A percentile compares a stretch with the other conserved stretches of the same genome.
Evolutionary conservation across 2,113 vertebrate genomes (phyloP).

Genomic region (Pterocles burchelli): DNA sequence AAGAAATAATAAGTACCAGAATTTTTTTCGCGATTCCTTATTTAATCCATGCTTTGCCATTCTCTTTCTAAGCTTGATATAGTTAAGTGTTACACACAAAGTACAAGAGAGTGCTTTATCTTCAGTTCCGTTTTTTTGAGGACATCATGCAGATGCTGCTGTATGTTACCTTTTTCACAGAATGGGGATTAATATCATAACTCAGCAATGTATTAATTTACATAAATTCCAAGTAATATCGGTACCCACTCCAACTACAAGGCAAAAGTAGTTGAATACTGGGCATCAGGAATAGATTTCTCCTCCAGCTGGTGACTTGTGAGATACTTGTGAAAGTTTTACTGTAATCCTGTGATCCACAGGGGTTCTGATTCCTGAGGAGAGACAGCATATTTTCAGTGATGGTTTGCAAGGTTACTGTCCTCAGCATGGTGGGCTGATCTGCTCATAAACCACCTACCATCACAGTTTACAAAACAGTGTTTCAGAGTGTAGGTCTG

Average conservation of each 20-base stretch:
- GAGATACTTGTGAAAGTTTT: not conserved
- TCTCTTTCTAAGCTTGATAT: not conserved
- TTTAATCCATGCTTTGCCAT: not conserved
- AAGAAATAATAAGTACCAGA: not conserved
- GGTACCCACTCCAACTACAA: not conserved
- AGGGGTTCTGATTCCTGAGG: not conserved
- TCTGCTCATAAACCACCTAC: not conserved
- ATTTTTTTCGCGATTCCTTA: not conserved
- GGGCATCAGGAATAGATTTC: not conserved
- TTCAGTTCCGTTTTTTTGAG: not conserved
- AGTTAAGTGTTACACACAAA: not conserved
- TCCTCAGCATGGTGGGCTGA: not conserved
- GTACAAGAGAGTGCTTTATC: not conserved
- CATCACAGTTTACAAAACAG: not conserved
- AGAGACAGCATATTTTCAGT: not conserved
- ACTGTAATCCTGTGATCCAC: not conserved
- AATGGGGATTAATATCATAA: not conserved
- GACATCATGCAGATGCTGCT: not conserved
- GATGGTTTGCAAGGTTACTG: not conserved
- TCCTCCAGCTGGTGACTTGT: not conserved
- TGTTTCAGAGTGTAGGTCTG: not conserved
- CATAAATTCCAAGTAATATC: not conserved
- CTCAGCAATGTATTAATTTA: not conserved
- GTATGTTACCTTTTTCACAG: not conserved
- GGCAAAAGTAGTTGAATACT: not conserved